Evolutionary conservation across 2,113 vertebrate species (phyloP).

Genomic region (Sciurus niger): DNA sequence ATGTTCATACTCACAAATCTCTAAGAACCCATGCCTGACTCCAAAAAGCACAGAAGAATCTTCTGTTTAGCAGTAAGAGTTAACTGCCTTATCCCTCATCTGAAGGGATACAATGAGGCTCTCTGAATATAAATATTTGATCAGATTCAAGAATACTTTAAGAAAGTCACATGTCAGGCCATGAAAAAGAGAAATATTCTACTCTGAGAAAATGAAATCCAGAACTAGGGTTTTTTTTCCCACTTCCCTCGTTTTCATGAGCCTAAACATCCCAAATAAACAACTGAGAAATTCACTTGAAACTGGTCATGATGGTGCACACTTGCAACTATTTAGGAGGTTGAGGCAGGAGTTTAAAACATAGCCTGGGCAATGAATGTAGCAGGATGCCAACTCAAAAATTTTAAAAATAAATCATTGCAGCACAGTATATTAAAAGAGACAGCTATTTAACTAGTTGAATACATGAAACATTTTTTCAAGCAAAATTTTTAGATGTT

Average conservation of each 20-base stretch:
- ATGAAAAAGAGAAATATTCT: conserved; percentile 36
- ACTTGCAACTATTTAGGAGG: neutral
- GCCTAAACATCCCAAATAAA: neutral
- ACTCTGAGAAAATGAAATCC: conserved; percentile 21
- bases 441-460: neutral
- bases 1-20: neutral
- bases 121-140: neutral
- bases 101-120: neutral
- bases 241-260: neutral
- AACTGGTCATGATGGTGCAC: neutral
- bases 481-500: conserved; percentile 1
- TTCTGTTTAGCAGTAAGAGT: neutral
- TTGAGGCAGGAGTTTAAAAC: neutral
- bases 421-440: neutral
- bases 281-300: neutral
- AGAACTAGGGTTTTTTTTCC: neutral
- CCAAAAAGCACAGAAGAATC: neutral
- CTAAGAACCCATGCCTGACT: neutral
- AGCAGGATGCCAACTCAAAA: too few relatives aligned
- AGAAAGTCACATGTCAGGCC: neutral
- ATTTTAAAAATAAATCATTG: neutral
- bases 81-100: neutral
- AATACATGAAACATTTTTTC: neutral
- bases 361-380: neutral
- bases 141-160: conserved; percentile 24